These are phyloP conservation scores for Strigamia transsilvanica DNA, from an alignment of 2,888 invertebrate species.

Conservation along the genomic window DNA sequence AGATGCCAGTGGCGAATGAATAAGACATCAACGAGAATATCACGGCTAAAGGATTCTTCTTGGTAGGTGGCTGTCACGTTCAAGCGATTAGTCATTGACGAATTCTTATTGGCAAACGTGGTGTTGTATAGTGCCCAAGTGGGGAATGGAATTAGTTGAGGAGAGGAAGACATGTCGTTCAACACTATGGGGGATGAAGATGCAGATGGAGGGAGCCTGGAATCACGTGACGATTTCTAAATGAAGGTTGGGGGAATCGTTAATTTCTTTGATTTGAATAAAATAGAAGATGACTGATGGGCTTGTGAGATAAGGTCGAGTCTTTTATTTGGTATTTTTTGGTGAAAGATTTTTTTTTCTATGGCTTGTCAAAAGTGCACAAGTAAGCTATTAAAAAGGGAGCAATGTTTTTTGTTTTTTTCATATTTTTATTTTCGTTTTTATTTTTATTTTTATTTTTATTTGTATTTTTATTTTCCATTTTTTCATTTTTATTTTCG, in stretches of 20 bases:
- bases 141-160: slow-evolving; percentile 45
- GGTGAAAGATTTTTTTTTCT: background rate
- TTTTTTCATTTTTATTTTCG: slow-evolving; percentile 20
- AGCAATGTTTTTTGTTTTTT: background rate
- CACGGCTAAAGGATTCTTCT: slow-evolving; percentile 33
- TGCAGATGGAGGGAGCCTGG: slow-evolving; percentile 27
- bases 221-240: slow-evolving; percentile 46
- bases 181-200: slow-evolving; percentile 24
- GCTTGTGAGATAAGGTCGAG: background rate
- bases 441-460: background rate
- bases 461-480: no score
- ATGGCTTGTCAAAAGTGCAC: slow-evolving; percentile 42
- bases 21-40: slow-evolving; percentile 44
- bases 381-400: slow-evolving; percentile 46
- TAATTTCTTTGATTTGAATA: slow-evolving; percentile 47
- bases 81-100: slow-evolving; percentile 48
- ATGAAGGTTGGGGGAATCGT: slow-evolving; percentile 45
- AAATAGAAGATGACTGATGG: slow-evolving; percentile 43
- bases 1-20: slow-evolving; percentile 46
- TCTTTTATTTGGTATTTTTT: background rate
- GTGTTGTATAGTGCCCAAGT: slow-evolving; percentile 33
- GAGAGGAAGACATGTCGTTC: slow-evolving; percentile 18
- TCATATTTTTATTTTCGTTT: background rate
- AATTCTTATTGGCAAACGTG: slow-evolving; percentile 46
- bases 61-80: slow-evolving; percentile 28